These are phyloP conservation scores for Pseudorhombus dupliciocellatus DNA, from an alignment of 2,113 vertebrate genomes.

Conservation along the genomic window DNA sequence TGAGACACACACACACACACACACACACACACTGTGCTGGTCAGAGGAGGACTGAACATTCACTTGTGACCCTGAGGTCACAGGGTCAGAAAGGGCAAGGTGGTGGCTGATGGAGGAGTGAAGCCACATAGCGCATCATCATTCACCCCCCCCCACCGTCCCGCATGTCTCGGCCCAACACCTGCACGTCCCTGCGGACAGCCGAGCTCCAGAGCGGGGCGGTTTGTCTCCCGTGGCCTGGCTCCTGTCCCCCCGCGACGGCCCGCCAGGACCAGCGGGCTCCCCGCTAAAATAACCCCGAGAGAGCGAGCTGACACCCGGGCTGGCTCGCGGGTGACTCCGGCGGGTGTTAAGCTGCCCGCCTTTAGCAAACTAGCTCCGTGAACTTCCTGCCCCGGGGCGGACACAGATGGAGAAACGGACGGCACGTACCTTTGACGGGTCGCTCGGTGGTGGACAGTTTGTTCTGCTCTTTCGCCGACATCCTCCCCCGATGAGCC, in stretches of 20 bases:
- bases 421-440: constrained; percentile 82
- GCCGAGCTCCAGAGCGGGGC: constrained; percentile 18
- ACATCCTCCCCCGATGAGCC: constrained; percentile 78
- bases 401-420: background rate
- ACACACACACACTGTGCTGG: background rate
- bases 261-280: background rate
- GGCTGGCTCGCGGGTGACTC: constrained; percentile 8
- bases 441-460: constrained; percentile 86
- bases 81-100: no score
- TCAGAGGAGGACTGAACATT: background rate
- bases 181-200: constrained; percentile 18
- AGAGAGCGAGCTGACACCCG: background rate
- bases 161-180: background rate
- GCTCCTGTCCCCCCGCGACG: background rate
- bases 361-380: constrained; percentile 26
- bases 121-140: no score
- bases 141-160: background rate
- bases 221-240: background rate
- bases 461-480: constrained; percentile 79
- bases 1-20: background rate
- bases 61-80: background rate
- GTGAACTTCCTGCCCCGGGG: constrained; percentile 56
- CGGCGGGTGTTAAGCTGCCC: constrained; percentile 6
- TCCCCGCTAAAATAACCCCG: background rate
- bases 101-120: no score